These are phyloP conservation scores for Tenualosa thibaudeaui DNA, from an alignment of 2,797 vertebrate genomes.

Conservation along the genomic window DNA sequence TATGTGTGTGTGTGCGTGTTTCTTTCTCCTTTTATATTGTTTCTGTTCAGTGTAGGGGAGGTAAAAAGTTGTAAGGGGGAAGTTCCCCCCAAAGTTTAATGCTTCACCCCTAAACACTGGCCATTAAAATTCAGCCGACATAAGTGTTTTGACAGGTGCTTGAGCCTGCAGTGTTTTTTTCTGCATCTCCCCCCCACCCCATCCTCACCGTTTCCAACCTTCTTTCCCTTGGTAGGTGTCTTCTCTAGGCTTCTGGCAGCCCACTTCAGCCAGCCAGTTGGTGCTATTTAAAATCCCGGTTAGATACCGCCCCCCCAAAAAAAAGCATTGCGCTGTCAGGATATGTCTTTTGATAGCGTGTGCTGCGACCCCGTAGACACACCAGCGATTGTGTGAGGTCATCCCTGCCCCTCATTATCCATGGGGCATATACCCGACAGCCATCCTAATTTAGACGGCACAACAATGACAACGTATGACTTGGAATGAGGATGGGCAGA, in stretches of 20 bases:
- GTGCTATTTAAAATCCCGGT: slow-evolving; percentile 73
- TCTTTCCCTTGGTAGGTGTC: slow-evolving; percentile 56
- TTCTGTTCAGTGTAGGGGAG: slow-evolving; percentile 1
- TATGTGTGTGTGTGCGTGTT: not conserved
- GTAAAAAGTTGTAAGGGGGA: slow-evolving; percentile 44
- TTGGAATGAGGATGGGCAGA: not conserved
- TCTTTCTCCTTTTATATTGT: slow-evolving; percentile 22
- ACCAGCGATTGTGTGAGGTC: slow-evolving; percentile 68
- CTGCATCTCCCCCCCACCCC: slow-evolving; percentile 15
- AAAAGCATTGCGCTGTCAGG: slow-evolving; percentile 70
- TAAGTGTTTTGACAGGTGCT: slow-evolving; percentile 67
- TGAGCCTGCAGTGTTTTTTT: slow-evolving; percentile 57
- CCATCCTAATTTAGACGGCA: slow-evolving; percentile 35
- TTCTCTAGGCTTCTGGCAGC: slow-evolving; percentile 58
- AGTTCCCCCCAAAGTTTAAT: slow-evolving; percentile 48
- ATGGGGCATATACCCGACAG: slow-evolving; percentile 57
- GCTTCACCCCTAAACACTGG: slow-evolving; percentile 51
- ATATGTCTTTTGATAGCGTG: slow-evolving; percentile 74
- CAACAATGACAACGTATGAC: not conserved
- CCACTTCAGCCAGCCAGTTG: slow-evolving; percentile 69
- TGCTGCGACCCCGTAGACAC: slow-evolving; percentile 57
- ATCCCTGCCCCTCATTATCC: slow-evolving; percentile 69
- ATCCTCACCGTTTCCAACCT: not conserved
- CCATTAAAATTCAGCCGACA: slow-evolving; percentile 74
- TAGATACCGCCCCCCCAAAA: slow-evolving; percentile 54